Conservation (phyloP, 2,888 invertebrate genomes). For the Cephus spinipes region DNA sequence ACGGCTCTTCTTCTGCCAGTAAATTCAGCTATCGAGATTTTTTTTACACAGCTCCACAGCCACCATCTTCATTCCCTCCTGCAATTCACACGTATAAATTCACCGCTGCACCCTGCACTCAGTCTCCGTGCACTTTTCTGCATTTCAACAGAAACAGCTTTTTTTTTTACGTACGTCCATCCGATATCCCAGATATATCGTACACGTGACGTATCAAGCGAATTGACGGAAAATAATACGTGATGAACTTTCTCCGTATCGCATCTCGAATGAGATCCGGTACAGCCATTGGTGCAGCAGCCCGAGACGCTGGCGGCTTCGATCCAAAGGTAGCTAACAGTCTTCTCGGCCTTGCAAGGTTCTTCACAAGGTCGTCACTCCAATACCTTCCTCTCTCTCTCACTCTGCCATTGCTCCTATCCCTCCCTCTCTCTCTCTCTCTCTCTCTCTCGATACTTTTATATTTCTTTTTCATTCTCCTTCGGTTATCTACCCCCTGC, state of each 20-base stretch:
- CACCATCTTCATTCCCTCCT: neutral
- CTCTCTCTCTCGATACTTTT: slow-evolving; percentile 18
- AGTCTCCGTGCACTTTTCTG: neutral
- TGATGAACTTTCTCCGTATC: slow-evolving; percentile 44
- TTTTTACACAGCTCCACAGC: neutral
- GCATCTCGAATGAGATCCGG: slow-evolving; percentile 42
- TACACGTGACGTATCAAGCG: slow-evolving; percentile 12
- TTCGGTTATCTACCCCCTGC: slow-evolving; percentile 24
- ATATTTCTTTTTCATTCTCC: slow-evolving; percentile 23
- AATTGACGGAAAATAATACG: neutral
- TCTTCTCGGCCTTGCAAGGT: slow-evolving; percentile 57
- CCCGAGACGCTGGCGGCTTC: slow-evolving; percentile 38
- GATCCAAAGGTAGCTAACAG: slow-evolving; percentile 36
- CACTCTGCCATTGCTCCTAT: slow-evolving; percentile 25
- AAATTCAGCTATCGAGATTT: neutral
- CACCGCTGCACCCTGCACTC: neutral
- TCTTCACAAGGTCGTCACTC: slow-evolving; percentile 52
- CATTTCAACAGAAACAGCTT: neutral
- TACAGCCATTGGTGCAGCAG: slow-evolving; percentile 23
- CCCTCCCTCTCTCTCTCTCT: slow-evolving; percentile 11
- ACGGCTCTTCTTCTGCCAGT: neutral
- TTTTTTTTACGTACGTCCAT: neutral
- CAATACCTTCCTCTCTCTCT: slow-evolving; percentile 45
- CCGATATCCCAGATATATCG: neutral
- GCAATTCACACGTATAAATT: neutral